Evolutionary conservation across 2,888 invertebrate species (phyloP), one percentile per base, ranked within the genome.

Genomic region (Hofmannophila pseudospretella): DNA sequence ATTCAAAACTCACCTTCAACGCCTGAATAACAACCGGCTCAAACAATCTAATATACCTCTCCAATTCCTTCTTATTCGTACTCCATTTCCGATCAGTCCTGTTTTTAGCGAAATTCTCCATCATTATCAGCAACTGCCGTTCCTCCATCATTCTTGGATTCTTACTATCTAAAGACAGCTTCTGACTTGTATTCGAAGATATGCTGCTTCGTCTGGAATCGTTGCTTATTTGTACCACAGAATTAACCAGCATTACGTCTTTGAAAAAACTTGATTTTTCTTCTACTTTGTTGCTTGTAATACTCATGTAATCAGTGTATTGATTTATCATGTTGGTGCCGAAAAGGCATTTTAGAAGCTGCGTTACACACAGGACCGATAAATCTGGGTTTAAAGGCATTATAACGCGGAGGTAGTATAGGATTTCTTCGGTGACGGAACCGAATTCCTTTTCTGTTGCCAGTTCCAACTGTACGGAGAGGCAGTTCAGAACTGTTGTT

Each of bases 1-100:
- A n/a, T n/a, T n/a, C n/a, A n/a, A n/a, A n/a, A 4, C 16, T 69
- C 67, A 94, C 94, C 89, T 94, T 96, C 57, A 97, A 86, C 44
- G 97, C 93, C 74, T 96, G 95, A 62, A 98, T 97, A 39, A 98
- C 98, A 74, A 98, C 92, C 0, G 97, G 96, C 72, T 98, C 98
- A 80, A 98, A 98, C 57, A 98, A 88, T 53, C 96, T 90, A 46
- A 98, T 97, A 72, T 96, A 95, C 47, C 93, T 90, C 52, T 94
- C 92, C 59, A 86, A 57, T 41, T 88, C 87, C 29, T 79, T 82
- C 47, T 87, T 86, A 58, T 88, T 86, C 0, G 81, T 80, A 38
- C 77, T 77, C 84, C 85, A 86, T 32, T 88, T 87, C 22, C 79
- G 67, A 53, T 87, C 87, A 4, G 63, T 73, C 32, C 77, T 77